Conservation (phyloP, 2,888 invertebrate genomes). For the Lepidochrysops patricia region DNA sequence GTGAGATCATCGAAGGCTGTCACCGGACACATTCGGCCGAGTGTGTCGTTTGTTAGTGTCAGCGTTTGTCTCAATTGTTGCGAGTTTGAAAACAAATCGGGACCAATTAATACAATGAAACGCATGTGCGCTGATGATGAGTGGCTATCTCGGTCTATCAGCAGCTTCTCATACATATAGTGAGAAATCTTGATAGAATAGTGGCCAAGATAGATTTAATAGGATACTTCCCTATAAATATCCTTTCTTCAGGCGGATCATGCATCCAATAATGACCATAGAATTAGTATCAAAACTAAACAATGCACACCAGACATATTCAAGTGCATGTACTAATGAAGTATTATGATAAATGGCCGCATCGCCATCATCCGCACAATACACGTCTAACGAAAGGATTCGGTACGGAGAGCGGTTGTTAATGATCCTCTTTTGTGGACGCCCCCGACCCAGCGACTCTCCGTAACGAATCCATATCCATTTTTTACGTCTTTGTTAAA, state of each 20-base stretch:
- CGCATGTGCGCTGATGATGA: conserved; percentile 17
- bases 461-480: conserved; percentile 57
- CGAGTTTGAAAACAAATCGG: conserved; percentile 7
- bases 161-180: not conserved
- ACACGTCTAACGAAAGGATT: conserved; percentile 69
- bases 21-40: conserved; percentile 38
- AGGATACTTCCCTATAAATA: not conserved
- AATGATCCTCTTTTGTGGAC: conserved; percentile 61
- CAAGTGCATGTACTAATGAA: conserved; percentile 26
- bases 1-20: conserved; percentile 37
- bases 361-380: conserved; percentile 38
- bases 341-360: conserved; percentile 33
- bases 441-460: conserved; percentile 52
- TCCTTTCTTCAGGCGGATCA: not conserved
- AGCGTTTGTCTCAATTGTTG: conserved; percentile 42
- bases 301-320: conserved; percentile 7
- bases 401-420: conserved; percentile 57
- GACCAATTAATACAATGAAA: conserved; percentile 14
- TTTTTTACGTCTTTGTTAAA: conserved; percentile 35
- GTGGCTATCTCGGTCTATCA: not conserved
- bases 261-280: not conserved
- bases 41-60: conserved; percentile 40
- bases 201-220: too few relatives aligned
- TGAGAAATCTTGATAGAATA: not conserved
- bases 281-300: not conserved